Base-by-base conservation (phyloP, 2,797 vertebrate genomes). In the Intellagama lesueurii region DNA sequence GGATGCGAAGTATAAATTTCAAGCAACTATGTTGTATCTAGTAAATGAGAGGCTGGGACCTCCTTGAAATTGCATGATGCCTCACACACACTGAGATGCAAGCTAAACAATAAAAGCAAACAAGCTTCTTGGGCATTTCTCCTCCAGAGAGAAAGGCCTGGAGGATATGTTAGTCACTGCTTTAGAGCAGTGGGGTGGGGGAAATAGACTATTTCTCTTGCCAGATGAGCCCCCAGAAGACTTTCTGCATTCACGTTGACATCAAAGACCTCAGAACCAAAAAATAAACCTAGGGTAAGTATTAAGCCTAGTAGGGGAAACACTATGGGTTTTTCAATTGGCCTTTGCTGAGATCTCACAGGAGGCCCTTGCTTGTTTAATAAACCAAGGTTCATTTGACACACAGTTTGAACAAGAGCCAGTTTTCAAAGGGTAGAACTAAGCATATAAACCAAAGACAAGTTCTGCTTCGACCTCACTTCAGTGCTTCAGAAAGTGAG, bases 41-140 rank as follows among this genome's bases (percentile, higher is more conserved):
- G 87, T 26, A 77, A 78, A 78, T 69, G 69, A 82, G 28, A 24
- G 14, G 1, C 35, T 44, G 32, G 69, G 64, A 28, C 19, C 52
- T 72, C 8, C 52, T 88, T 87, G 86, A 80, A 87, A 70, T 49
- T 70, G 66, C 66, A 32, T 1, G 6, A 66, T 75, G 70, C 30
- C 24, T 87, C 75, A 83, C 78, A 49, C 80, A 22, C 24, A 90
- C 77, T 83, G 22, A 91, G 86, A 70, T 5, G 4, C 69, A 91
- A 47, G 83, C n/a, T 24, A 76, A 93, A 81, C 8, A 89, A 86
- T n/a, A 92, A 44, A 85, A 47, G 26, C 47, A 83, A 91, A 88
- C 8, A 1, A 81, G 2, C 44, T 93, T 84, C 64, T 85, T 87
- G 88, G 84, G 8, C 17, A 35, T 47, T 91, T 86, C 1, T 85